Evolutionary conservation across 1,140 invertebrate genomes (phyloP), one percentile per base, ranked within the genome.

Genomic region (Contarinia nasturtii): DNA sequence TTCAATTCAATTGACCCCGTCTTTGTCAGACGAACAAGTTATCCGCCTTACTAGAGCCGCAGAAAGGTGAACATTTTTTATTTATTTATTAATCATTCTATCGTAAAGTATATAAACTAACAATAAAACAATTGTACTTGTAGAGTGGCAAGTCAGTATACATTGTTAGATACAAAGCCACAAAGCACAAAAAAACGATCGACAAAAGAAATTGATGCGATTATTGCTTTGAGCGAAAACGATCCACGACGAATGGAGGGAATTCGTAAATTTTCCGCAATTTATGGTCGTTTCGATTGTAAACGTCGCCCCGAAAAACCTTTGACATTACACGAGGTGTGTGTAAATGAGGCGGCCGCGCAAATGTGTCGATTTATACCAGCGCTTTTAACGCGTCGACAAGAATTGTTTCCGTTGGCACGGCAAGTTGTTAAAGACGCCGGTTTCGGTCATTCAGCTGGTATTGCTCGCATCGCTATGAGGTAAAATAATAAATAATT

Each of bases 271-370:
- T 97, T 90, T 64, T 86, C 91, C 14, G 89, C 91, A 12, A 97
- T 98, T 57, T 98, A 97, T 63, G 91, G 92, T 2, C 71, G 86
- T 49, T 95, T 95, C 62, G 92, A 97, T 63, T 94, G 91, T 57
- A 96, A 96, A 63, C 70, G 93, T 56, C 90, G 92, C 57, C 86
- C 89, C 1, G 87, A 94, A 65, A 96, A 96, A 64, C 90, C 91
- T 1, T 71, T 98, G 44, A 96, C 92, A 1, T 66, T 95, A 44
- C 93, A 98, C 65, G 93, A 97, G 74, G 89, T 86, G 54, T 64
- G 60, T 38, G 91, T 97, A 10, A 98, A 98, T 67, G 94, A 98
- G 64, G 93, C 93, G 1, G 90, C 93, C 0, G 91, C 91, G 1
- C 93, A 97, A 63, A 79, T 98, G 48, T 95, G 92, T 60, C 74